phyloP scores from a whole-genome alignment of 2,797 vertebrate genomes.

The Anisognathus igniventris region DNA sequence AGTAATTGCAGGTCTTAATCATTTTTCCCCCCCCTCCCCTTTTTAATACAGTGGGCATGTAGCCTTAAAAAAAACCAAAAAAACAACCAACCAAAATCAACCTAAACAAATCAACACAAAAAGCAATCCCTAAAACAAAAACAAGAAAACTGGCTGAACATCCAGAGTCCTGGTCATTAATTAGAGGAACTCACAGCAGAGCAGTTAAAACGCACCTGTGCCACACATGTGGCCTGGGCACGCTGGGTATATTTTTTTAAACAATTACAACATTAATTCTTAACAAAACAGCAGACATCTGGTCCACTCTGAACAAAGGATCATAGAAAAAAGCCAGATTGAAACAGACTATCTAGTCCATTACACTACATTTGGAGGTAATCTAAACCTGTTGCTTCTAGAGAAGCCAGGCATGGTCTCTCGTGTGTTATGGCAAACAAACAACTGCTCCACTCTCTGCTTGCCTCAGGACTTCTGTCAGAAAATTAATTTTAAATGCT shows the following conservation, averaged over 20 bases:
- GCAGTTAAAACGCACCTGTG: conserved; percentile 43
- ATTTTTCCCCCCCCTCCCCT: accelerated
- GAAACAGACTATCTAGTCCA: background rate
- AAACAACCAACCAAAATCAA: background rate
- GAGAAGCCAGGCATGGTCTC: background rate
- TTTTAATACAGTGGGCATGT: background rate
- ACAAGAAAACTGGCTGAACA: background rate
- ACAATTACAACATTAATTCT: conserved; percentile 54
- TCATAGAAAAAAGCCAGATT: background rate
- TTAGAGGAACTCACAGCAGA: conserved; percentile 15
- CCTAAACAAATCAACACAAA: background rate
- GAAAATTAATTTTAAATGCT: background rate
- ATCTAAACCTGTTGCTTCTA: background rate
- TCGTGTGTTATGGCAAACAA: background rate
- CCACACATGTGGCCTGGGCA: conserved; percentile 30
- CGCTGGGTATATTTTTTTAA: background rate
- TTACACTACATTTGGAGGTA: background rate
- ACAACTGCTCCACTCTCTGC: background rate
- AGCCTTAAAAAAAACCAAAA: background rate
- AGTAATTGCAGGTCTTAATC: background rate
- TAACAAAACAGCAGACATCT: conserved; percentile 54
- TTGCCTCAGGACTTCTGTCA: background rate
- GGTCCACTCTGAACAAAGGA: conserved; percentile 9
- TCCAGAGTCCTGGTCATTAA: conserved; percentile 23
- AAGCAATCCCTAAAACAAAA: accelerated